Base-by-base conservation (phyloP, 2,888 invertebrate species). In the Chrysotoxum bicinctum region DNA sequence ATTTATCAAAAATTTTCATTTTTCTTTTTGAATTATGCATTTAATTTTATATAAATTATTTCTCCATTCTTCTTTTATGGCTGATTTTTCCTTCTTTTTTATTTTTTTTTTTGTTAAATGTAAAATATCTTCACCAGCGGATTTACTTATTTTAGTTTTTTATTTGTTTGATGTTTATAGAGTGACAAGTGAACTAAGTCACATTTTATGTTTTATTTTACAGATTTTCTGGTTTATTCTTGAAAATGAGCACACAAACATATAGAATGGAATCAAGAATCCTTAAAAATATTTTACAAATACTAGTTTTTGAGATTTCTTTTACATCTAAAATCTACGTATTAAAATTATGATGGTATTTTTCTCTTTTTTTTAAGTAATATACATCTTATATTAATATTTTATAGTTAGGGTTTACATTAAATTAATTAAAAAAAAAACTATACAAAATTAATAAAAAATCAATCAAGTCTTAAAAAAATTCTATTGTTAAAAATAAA, bases 201-300 rank as follows among this genome's bases (percentile, higher is more conserved):
- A 66, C 9, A 43, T 52, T 58, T 60, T 62, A 48, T 66, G n/a
- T 62, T 62, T 23, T 48, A 58, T 62, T 35, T 66, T 45, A 48
- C 40, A 30, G 12, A 9, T 16, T 8, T 69, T 16, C 43, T 23
- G 5, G 21, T 62, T 70, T 54, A 40, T 30, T 50, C 19, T 35
- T 52, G 45, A 9, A 52, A 56, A 54, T 45, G 52, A 74, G 74
- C 74, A 68, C 68, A 60, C 37, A 50, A 74, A 52, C 37, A 50
- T 69, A 52, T 48, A 60, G 64, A 68, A 79, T n/a, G 69, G 48
- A 76, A 69, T 80, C 10, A 35, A 54, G 54, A 43, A 76, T 40
- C 43, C 58, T 66, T 64, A 81, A 56, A 81, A 58, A 64, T 76
- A 81, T 66, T 62, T 81, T 81, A 81, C 76, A 81, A 81, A 76